phyloP scores from a whole-genome alignment of 2,113 vertebrate genomes.

The Bubo blakistoni region DNA sequence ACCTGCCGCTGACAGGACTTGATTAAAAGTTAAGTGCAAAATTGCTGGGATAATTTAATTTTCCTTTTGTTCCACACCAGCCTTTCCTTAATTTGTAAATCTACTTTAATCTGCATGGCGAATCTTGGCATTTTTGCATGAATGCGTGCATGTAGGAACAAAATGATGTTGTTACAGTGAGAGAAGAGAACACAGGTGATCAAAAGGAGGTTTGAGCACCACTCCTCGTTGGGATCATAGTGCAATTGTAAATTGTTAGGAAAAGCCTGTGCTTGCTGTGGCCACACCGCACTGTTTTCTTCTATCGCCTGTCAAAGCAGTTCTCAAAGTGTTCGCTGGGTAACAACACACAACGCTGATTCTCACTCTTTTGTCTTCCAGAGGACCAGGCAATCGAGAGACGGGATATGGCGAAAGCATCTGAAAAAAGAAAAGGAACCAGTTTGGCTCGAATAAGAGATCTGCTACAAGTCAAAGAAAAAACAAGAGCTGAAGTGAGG shows the following conservation, averaged over 20 bases:
- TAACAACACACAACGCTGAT: not conserved
- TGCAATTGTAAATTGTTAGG: not conserved
- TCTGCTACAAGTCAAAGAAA: not conserved
- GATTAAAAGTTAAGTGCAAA: not conserved
- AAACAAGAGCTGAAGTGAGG: not conserved
- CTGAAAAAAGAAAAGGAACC: slow-evolving; percentile 14
- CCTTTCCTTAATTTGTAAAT: not conserved
- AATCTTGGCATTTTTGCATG: not conserved
- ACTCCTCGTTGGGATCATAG: not conserved
- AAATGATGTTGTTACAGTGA: not conserved
- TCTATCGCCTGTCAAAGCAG: not conserved
- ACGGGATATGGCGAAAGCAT: not conserved
- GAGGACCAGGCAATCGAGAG: not conserved
- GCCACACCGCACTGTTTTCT: not conserved
- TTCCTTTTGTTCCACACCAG: not conserved
- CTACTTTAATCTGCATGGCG: not conserved
- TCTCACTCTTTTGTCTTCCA: not conserved
- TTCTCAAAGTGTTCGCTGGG: not conserved
- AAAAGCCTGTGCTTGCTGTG: not conserved
- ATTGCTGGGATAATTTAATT: not conserved
- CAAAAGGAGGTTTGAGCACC: not conserved
- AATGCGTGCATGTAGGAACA: not conserved
- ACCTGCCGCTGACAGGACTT: not conserved
- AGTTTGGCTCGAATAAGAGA: not conserved
- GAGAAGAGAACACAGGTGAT: not conserved